Conservation (phyloP, 1,140 invertebrate genomes). For the Hydropsyche tenuis region DNA sequence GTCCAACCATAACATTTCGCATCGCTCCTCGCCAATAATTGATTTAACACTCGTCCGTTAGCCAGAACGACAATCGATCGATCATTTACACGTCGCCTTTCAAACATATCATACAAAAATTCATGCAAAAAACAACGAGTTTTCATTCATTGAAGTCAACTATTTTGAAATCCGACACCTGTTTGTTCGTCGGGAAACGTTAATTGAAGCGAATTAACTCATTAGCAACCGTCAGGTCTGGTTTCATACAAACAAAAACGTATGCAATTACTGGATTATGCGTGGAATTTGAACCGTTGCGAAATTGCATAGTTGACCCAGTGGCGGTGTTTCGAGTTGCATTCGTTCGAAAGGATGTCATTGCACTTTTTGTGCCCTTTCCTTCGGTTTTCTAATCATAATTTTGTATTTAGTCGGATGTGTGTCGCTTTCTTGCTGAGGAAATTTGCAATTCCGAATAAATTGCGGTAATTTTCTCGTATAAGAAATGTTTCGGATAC, state of each 20-base stretch:
- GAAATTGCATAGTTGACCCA: too few species aligned
- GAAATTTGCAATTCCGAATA: too few species aligned
- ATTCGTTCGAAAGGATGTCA: constrained; percentile 9
- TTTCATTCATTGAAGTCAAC: too few species aligned
- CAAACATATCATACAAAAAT: too few species aligned
- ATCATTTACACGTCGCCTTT: too few species aligned
- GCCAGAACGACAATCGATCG: too few species aligned
- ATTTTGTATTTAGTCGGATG: background rate
- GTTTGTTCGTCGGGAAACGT: constrained; percentile 2
- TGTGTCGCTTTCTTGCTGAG: background rate
- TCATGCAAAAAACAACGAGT: too few species aligned
- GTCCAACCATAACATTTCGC: constrained; percentile 2
- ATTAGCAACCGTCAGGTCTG: background rate
- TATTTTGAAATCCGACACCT: background rate
- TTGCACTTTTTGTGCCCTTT: too few species aligned
- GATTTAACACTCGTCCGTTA: constrained; percentile 11
- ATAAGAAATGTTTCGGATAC: too few species aligned
- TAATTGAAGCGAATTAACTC: constrained; percentile 17
- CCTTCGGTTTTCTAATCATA: background rate
- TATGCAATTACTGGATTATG: too few species aligned
- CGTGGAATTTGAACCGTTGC: too few species aligned
- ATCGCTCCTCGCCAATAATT: constrained; percentile 12
- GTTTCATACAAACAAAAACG: background rate
- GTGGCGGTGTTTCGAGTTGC: background rate
- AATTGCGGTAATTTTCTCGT: too few species aligned